A percentile compares a stretch with the other conserved stretches of the same genome.
phyloP scores from a whole-genome alignment of 2,113 vertebrate species.

The Pandion haliaetus region DNA sequence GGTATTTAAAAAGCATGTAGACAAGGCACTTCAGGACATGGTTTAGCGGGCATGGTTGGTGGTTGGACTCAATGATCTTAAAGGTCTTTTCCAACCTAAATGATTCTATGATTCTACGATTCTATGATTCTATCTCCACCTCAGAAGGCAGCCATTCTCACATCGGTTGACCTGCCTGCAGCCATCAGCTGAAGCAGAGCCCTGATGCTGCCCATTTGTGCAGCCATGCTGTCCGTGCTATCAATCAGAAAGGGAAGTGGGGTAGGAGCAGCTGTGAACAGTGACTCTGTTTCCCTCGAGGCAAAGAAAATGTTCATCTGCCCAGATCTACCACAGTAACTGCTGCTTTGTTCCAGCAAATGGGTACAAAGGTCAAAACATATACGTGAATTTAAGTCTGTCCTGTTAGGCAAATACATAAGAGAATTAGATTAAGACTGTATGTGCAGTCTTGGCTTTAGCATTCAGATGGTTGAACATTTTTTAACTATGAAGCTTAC shows the following conservation, averaged over 20 bases:
- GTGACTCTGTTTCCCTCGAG: neutral
- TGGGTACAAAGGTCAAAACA: neutral
- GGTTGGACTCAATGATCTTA: too few species aligned
- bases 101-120: too few species aligned
- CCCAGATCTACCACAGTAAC: neutral
- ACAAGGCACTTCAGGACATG: too few species aligned
- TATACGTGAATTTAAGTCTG: neutral
- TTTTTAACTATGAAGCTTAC: neutral
- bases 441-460: neutral
- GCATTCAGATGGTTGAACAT: neutral
- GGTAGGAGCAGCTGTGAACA: neutral
- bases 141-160: neutral
- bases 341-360: neutral
- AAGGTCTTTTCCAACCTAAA: too few species aligned
- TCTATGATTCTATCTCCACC: too few species aligned
- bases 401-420: neutral
- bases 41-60: too few species aligned
- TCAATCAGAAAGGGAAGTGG: neutral
- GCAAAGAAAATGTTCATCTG: neutral
- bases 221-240: neutral
- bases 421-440: neutral
- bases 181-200: neutral
- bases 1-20: too few species aligned
- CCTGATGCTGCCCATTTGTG: fast-evolving
- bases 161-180: neutral